Evolutionary conservation across 2,113 vertebrate genomes (phyloP), one percentile per base, ranked within the genome.

Genomic region (Polyodon spathula): DNA sequence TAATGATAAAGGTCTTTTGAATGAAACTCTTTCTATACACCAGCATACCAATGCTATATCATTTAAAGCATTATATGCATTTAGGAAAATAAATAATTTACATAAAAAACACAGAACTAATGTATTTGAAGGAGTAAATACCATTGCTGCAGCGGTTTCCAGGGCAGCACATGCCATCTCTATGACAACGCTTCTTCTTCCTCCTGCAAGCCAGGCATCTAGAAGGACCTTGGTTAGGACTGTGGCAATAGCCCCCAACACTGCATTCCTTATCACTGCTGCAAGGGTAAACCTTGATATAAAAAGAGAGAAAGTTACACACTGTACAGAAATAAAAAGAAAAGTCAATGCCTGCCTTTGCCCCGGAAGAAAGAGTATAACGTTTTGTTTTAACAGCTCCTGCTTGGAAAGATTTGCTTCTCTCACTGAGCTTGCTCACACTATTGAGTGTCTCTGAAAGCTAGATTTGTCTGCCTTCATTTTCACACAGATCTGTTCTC

Each of bases 91-190:
- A 15, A 37, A 12, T 2, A 37, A 11, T 61, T 8, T 53, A n/a
- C 37, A 15, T 4, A 10, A 10, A 37, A 50, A n/a, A 50, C 1
- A 38, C 6, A 61, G 15, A 27, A 9, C 6, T 7, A 53, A 41
- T 12, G 15, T 16, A 43, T 8, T 16, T 43, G 39, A 15, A 9
- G 27, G 5, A 14, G 6, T 41, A 73, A 79, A 1, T 83, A 98
- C 95, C 94, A 3, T 93, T 95, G 62, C 91, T 96, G 79, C 96
- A 98, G 74, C 89, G 92, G 76, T 91, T 94, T 27, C 93, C 92
- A 0, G 90, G 87, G 73, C 96, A 98, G 64, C 96, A 98, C 96
- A 98, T 97, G 76, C 87, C 84, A 0, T 98, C 93, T 76, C 94
- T 81, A 37, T 94, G 90, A 70, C 96, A 98, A 5, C 95, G 91